Conservation (phyloP, 2,113 vertebrate genomes). For the Corapipo altera region DNA sequence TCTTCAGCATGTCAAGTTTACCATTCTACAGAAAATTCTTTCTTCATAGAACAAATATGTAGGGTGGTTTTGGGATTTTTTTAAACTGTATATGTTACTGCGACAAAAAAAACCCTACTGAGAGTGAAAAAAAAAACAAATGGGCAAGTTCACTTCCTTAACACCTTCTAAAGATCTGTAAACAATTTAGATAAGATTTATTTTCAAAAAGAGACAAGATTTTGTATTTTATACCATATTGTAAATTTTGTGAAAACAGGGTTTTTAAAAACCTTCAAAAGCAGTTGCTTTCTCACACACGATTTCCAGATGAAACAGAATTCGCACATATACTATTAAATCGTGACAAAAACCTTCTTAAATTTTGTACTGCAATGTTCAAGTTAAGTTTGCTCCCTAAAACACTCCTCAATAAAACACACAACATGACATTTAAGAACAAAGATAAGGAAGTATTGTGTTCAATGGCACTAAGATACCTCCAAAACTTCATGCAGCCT, state of each 20-base stretch:
- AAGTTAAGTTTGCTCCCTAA: neutral
- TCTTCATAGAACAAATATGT: neutral
- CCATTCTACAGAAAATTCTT: neutral
- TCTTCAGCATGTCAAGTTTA: neutral
- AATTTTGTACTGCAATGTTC: neutral
- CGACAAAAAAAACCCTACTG: neutral
- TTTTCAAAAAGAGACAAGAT: neutral
- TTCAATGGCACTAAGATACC: neutral
- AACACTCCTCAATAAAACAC: neutral
- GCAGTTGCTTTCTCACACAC: neutral
- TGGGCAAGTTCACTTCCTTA: neutral
- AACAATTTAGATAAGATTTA: neutral
- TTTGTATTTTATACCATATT: neutral
- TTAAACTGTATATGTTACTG: neutral
- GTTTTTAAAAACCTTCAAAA: neutral
- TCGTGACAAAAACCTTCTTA: neutral
- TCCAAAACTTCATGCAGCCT: neutral
- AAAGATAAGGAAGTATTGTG: neutral
- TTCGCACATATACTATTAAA: neutral
- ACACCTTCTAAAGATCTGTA: neutral
- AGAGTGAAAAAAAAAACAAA: neutral
- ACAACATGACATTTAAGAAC: neutral
- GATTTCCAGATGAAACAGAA: neutral
- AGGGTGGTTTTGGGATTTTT: neutral
- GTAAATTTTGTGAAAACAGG: rapidly evolving